Evolutionary conservation across 2,888 invertebrate species (phyloP), one percentile per base, ranked within the genome.

Genomic region (Timema podura): DNA sequence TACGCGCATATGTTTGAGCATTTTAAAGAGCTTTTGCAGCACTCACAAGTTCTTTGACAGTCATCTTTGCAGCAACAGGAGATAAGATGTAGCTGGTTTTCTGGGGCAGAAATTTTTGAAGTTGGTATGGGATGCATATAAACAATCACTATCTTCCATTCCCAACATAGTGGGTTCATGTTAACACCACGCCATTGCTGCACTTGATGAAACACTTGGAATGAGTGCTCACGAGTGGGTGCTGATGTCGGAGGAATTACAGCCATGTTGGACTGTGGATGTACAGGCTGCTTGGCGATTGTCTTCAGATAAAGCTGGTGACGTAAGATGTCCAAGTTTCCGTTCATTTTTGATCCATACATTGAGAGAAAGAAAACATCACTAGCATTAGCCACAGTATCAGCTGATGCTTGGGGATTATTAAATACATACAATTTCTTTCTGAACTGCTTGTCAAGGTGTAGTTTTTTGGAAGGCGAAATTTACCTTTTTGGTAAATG

Each of bases 281-380:
- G 13, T 9, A 57, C 57, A 57, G 0, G 0, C 57, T n/a, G 5
- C 57, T 57, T n/a, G 30, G 57, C 57, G 2, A 57, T n/a, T 10
- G 57, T 57, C 57, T n/a, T 13, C 15, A n/a, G 6, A 57, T 57
- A 57, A n/a, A 57, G 57, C 57, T 57, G 57, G 57, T 57, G 57
- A 57, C 13, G 57, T 57, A 57, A 57, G 57, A 5, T 57, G 57
- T 57, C 13, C 8, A 57, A 11, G 57, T 57, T 57, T 57, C 57
- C 57, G 9, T 13, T n/a, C 15, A 13, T 30, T 57, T 13, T 57
- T 57, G 57, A 57, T 30, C 9, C 57, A 57, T 11, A 57, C 9
- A 57, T 5, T n/a, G 15, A 57, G 57, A 57, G 57, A 57, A 57
- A 57, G 57, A 57, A 57, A n/a, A 30, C 15, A 8, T 57, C 57